A percentile compares a stretch with the other conserved stretches of the same genome.
Evolutionary conservation across 2,888 invertebrate genomes (phyloP).

Genomic region (Calameuta idolon): DNA sequence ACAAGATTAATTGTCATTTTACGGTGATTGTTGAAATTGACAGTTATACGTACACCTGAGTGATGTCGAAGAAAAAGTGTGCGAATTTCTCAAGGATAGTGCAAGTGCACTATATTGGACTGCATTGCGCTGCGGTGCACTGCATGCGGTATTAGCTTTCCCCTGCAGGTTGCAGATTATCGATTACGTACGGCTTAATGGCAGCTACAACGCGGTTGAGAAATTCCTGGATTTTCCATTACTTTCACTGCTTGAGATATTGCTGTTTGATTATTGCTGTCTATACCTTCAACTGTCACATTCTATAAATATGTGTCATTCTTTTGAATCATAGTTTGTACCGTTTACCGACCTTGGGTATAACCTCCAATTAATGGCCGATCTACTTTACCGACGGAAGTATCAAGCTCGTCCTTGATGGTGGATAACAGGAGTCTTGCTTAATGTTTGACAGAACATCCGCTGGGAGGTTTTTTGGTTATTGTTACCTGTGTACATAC

Average conservation of each 20-base stretch:
- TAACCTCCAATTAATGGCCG: background rate
- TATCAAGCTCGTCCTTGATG: background rate
- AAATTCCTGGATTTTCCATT: background rate
- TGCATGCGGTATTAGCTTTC: slow-evolving; percentile 35
- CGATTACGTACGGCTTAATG: slow-evolving; percentile 20
- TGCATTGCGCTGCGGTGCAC: background rate
- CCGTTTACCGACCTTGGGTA: background rate
- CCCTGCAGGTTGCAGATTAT: slow-evolving; percentile 26
- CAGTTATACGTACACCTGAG: background rate
- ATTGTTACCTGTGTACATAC: background rate
- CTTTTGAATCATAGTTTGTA: background rate
- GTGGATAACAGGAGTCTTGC: background rate
- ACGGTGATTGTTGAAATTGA: background rate
- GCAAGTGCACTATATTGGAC: background rate
- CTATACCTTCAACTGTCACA: background rate
- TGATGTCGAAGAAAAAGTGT: background rate
- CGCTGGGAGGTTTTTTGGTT: background rate
- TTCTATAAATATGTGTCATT: background rate
- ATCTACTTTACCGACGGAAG: background rate
- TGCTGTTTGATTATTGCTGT: background rate
- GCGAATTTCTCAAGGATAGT: background rate
- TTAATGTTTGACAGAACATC: background rate
- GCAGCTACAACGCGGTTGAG: background rate
- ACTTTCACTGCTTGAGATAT: background rate
- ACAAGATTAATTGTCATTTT: background rate